Evolutionary conservation across 2,888 invertebrate species (phyloP), one percentile per base, ranked within the genome.

Genomic region (Apoda limacodes): DNA sequence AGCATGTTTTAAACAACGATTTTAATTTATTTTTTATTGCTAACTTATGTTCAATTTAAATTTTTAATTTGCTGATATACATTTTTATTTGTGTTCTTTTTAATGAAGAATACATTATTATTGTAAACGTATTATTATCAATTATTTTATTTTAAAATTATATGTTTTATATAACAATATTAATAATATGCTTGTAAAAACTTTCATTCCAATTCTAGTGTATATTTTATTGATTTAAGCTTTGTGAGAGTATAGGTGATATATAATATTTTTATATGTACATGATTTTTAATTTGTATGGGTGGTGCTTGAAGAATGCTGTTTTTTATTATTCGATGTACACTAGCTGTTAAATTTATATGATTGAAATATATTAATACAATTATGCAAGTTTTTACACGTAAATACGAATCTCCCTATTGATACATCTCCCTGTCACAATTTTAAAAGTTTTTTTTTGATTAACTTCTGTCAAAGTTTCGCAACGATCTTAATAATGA

Each of bases 161-260:
- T 52, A 52, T 52, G 52, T 42, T 50, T 50, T 53, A 55, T 50
- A 52, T 49, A 49, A 53, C 50, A 51, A 60, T 52, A 54, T 46
- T 62, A 59, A 56, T 64, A 49, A 59, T 63, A 66, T 68, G 65
- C 68, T 63, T 66, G 54, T 42, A 54, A 52, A 48, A 67, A 62
- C 58, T 69, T 64, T 70, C 78, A 80, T 80, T 80, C 78, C 78
- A 80, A 66, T 70, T 63, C 65, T 70, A 69, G 66, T 48, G 54
- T 65, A 61, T 61, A 42, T 24, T 37, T 37, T 50, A 60, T 60
- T 69, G 67, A 60, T 61, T 48, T 72, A 69, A 75, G 72, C 67
- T 71, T 72, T 63, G 60, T 67, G 68, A 68, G 64, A 57, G 43
- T 45, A 45, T 62, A 61, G 55, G 55, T 66, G 50, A 60, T 65